Conservation (phyloP, 2,797 vertebrate species). For the Manis javanica region DNA sequence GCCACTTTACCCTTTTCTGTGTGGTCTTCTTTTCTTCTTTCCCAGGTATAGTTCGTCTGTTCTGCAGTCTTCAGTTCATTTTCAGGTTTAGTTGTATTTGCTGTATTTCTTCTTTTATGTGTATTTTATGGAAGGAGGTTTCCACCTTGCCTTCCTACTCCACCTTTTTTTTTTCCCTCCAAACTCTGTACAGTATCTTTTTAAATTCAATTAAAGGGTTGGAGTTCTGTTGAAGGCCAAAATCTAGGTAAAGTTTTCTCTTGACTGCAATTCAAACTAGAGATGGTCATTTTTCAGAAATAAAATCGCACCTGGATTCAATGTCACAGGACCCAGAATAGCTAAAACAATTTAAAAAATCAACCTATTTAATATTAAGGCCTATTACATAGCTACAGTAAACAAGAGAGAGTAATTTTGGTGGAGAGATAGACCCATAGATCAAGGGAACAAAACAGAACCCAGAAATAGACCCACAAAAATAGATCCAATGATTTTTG, state of each 20-base stretch:
- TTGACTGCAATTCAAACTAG: slow-evolving; percentile 28
- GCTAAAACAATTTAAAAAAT: not conserved
- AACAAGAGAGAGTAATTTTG: not conserved
- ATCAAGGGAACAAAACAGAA: not conserved
- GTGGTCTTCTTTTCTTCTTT: too few species aligned
- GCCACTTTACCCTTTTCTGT: too few species aligned
- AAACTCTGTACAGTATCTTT: not conserved
- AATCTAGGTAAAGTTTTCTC: not conserved
- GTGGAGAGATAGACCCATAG: too few species aligned
- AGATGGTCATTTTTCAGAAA: slow-evolving; percentile 17
- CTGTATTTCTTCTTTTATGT: too few species aligned
- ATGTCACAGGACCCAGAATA: not conserved
- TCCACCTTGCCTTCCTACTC: too few species aligned
- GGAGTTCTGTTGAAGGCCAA: not conserved
- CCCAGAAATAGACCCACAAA: not conserved
- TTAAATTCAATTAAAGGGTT: not conserved
- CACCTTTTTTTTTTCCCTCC: too few species aligned
- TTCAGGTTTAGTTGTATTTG: too few species aligned
- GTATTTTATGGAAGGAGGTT: too few species aligned
- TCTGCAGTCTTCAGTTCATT: too few species aligned
- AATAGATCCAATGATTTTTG: not conserved
- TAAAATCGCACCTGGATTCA: not conserved
- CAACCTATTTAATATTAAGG: not conserved
- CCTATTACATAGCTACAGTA: not conserved
- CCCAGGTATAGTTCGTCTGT: too few species aligned